These are phyloP conservation scores for Pristionchus pacificus DNA, from an alignment of 1,140 invertebrate species.

Conservation along the genomic window DNA sequence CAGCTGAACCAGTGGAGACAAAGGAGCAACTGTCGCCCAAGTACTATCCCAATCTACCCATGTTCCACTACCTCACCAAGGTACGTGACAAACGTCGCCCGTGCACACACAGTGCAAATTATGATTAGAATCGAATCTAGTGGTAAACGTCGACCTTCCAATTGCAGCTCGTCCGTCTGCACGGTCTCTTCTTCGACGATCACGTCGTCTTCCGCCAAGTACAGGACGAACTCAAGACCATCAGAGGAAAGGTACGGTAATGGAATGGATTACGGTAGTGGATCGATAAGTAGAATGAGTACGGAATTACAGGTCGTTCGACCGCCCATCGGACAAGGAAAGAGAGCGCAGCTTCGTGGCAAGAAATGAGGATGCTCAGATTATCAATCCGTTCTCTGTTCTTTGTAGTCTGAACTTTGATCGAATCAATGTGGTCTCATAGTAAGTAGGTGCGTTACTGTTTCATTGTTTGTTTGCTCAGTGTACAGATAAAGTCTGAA, in stretches of 20 bases:
- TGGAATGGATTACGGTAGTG: not conserved
- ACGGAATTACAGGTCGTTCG: constrained; percentile 31
- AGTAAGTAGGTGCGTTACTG: too few relatives aligned
- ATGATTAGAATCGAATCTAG: too few relatives aligned
- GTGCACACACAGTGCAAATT: too few relatives aligned
- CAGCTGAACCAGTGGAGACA: constrained; percentile 49
- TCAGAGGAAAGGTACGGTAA: constrained; percentile 40
- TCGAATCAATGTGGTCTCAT: too few relatives aligned
- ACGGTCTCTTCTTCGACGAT: constrained; percentile 54
- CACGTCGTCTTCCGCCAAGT: constrained; percentile 51
- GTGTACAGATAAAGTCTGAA: too few relatives aligned
- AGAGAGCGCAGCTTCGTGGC: constrained; percentile 40
- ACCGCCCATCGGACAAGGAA: constrained; percentile 51
- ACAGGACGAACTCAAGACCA: constrained; percentile 48
- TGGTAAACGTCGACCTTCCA: not conserved
- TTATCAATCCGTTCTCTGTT: too few relatives aligned
- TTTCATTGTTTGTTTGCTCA: too few relatives aligned
- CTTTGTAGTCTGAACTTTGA: too few relatives aligned
- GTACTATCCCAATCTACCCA: constrained; percentile 55
- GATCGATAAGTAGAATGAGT: too few relatives aligned
- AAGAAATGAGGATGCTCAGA: constrained; percentile 32
- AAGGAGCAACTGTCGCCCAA: constrained; percentile 35
- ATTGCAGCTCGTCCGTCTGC: constrained; percentile 37
- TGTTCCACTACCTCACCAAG: constrained; percentile 57
- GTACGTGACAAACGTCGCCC: too few relatives aligned